Percentiles rank a stretch among this genome's conserved stretches.
These are phyloP conservation scores for Plecotus auritus DNA, from an alignment of 2,113 vertebrate species.

Conservation along the genomic window DNA sequence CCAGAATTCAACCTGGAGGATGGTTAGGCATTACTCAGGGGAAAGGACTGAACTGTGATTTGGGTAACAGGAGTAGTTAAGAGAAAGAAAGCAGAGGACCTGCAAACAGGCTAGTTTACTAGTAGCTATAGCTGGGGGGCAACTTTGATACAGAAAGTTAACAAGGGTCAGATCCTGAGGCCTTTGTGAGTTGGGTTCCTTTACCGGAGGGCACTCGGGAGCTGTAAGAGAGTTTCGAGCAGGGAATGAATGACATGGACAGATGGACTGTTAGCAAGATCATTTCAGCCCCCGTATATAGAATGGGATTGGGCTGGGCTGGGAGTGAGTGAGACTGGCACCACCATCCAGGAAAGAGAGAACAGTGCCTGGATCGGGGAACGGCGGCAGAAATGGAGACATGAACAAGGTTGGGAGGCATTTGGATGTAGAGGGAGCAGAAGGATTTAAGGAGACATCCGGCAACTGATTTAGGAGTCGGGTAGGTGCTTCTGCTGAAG, in stretches of 20 bases:
- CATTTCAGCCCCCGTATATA: neutral
- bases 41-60: neutral
- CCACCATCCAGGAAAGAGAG: too few relatives aligned
- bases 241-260: neutral
- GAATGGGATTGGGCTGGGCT: neutral
- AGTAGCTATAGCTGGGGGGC: neutral
- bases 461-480: neutral
- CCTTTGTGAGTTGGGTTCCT: neutral
- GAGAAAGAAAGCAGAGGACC: neutral
- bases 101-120: neutral
- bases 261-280: neutral
- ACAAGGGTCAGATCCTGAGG: neutral
- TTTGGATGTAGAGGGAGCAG: neutral
- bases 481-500: neutral
- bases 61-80: neutral
- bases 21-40: neutral
- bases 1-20: neutral
- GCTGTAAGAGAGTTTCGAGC: neutral
- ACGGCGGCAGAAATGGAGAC: neutral
- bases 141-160: neutral
- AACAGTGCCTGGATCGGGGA: accelerated
- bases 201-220: neutral
- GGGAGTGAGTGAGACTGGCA: neutral
- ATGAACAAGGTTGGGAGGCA: too few relatives aligned
- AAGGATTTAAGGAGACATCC: neutral